A percentile compares a stretch with the other conserved stretches of the same genome.
Evolutionary conservation across 2,888 invertebrate species (phyloP).

Genomic region (Magallana nippona): DNA sequence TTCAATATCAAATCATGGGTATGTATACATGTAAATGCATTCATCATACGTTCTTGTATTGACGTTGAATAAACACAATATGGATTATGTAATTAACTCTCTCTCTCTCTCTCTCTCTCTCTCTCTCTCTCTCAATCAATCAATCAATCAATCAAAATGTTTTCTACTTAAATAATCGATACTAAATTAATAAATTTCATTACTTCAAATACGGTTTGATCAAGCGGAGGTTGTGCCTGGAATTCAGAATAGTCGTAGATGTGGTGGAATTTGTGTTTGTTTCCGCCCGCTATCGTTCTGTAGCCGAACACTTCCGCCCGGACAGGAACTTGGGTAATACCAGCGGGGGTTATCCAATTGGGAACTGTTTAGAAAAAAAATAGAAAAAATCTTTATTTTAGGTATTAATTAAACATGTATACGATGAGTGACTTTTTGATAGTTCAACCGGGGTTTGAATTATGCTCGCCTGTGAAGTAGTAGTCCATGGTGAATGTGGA

Average conservation of each 20-base stretch:
- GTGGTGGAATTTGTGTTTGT: slow-evolving; percentile 56
- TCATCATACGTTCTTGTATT: no score
- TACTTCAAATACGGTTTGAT: slow-evolving; percentile 58
- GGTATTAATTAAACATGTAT: no score
- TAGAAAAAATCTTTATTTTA: no score
- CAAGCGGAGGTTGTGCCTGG: slow-evolving; percentile 49
- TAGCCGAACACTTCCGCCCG: slow-evolving; percentile 55
- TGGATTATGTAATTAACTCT: no score
- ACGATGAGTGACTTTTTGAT: no score
- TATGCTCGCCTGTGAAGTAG: slow-evolving; percentile 62
- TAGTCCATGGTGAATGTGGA: slow-evolving; percentile 64
- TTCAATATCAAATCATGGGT: no score
- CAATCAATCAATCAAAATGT: not conserved
- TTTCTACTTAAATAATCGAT: not conserved
- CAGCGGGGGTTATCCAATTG: slow-evolving; percentile 58
- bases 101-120: no score
- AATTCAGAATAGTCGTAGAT: slow-evolving; percentile 67
- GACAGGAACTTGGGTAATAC: slow-evolving; percentile 57
- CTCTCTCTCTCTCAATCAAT: no score
- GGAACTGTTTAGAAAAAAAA: slow-evolving; percentile 39
- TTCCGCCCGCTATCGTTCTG: not conserved
- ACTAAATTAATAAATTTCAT: not conserved
- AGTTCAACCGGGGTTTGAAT: not conserved
- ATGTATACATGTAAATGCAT: no score
- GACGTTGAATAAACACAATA: no score